Conservation (phyloP, 2,888 invertebrate species). For the Drosophila meridiana region DNA sequence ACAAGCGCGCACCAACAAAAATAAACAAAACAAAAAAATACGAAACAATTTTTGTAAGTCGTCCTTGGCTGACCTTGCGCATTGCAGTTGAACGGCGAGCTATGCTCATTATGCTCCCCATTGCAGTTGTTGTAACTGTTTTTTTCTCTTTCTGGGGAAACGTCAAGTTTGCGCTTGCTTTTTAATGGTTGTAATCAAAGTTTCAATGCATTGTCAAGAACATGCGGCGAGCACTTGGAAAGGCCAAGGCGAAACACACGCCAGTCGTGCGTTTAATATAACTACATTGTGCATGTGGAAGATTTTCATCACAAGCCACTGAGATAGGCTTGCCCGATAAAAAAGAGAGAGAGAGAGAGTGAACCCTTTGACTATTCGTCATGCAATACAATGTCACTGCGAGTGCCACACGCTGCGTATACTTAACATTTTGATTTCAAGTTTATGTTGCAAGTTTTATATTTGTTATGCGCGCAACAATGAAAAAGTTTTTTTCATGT, state of each 20-base stretch:
- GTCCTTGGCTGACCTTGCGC: slow-evolving; percentile 75
- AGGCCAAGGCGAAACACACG: slow-evolving; percentile 48
- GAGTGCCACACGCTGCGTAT: slow-evolving; percentile 35
- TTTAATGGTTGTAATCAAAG: slow-evolving; percentile 78
- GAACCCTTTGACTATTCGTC: not conserved
- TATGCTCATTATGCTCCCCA: slow-evolving; percentile 64
- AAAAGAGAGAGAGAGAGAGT: not conserved
- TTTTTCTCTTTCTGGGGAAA: not conserved
- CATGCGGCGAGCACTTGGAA: slow-evolving; percentile 48
- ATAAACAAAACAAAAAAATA: slow-evolving; percentile 1
- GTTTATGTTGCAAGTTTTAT: slow-evolving; percentile 30
- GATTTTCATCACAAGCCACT: not conserved
- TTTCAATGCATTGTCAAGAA: slow-evolving; percentile 70
- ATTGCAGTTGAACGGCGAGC: slow-evolving; percentile 59
- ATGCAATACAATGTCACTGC: slow-evolving; percentile 12
- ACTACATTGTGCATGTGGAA: slow-evolving; percentile 12
- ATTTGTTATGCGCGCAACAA: slow-evolving; percentile 53
- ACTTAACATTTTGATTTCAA: slow-evolving; percentile 63
- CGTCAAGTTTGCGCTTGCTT: slow-evolving; percentile 66
- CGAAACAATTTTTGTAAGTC: slow-evolving; percentile 53
- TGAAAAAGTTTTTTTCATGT: slow-evolving; percentile 50
- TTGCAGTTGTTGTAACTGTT: slow-evolving; percentile 21
- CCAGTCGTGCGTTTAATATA: slow-evolving; percentile 22
- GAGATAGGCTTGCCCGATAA: not conserved
- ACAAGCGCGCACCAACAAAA: slow-evolving; percentile 28